Base-by-base conservation (phyloP, 2,113 vertebrate species). In the Serinus canaria region DNA sequence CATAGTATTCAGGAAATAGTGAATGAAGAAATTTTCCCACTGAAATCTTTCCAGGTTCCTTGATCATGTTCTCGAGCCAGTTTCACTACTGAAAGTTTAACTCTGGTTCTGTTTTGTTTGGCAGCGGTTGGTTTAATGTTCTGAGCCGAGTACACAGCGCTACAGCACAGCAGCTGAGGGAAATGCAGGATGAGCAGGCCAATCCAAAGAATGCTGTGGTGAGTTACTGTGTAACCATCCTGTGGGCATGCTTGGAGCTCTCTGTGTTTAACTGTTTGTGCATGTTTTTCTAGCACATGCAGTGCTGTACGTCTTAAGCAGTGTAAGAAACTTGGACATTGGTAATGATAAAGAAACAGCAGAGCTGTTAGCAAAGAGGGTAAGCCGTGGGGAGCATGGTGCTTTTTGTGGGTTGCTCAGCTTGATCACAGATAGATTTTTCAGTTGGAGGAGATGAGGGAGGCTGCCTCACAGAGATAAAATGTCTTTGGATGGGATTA, bases 161-260 rank as follows among this genome's bases (percentile, higher is more conserved):
- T 77, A 98, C 98, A 24, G 98, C 98, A 0, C 99, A 99, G 96
- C 99, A 99, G 97, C 98, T 99, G 93, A 96, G 98, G 95, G 99
- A 99, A 92, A 99, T 99, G 99, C 98, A 98, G 39, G 98, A 99
- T 67, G 99, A 99, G 89, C 99, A 99, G 96, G 99, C 99, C 94
- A 99, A 99, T 92, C 99, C 99, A 31, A 99, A 99, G 97, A 99
- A 99, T 59, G 99, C 99, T 52, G 99, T 99, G 98, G 99, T 99
- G 84, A 98, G 98, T 98, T 95, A 82, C 83, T 96, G 74, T 95
- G 72, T 88, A 90, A 74, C 84, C 58, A 86, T 83, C 18, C 47
- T 68, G 56, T 35, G 73, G 83, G 60, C 83, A 68, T 69, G 64
- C 41, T 70, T 69, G 37, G 18, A 78, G 58, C 50, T 19, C 62